Evolutionary conservation across 2,888 invertebrate species (phyloP), one percentile per base, ranked within the genome.

Genomic region (Rhingia rostrata): DNA sequence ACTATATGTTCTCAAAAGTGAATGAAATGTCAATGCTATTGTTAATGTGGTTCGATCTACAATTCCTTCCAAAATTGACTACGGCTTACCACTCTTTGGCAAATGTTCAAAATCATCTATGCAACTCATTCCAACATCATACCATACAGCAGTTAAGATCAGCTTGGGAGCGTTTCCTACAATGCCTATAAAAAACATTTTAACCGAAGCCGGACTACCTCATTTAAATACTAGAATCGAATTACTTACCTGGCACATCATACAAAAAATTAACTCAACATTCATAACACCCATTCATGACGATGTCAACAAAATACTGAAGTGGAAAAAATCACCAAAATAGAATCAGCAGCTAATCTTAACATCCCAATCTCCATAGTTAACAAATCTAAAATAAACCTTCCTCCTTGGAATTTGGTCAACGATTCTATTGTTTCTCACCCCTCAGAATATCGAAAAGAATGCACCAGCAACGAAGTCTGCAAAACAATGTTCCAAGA

Each of bases 271-370:
- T n/a, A n/a, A n/a, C n/a, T n/a, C n/a, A 49, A 49, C 22, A 39
- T 4, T 6, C 37, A 49, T 4, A 9, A 22, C 47, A 37, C 49
- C 63, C 12, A 35, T 61, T n/a, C 47, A 61, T 6, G 33, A 61
- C 61, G 61, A 61, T 35, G 47, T 6, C 5, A 47, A 47, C 47
- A 63, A 33, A 37, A 49, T 49, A 6, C 22, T 37, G 2, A 49
- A 63, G 35, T 22, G 49, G 4, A 49, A 49, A 10, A 49, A 49
- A 63, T 4, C 1, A 0, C 33, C n/a, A 35, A 49, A 33, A 63
- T 22, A 35, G n/a, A n/a, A n/a, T n/a, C n/a, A n/a, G n/a, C n/a
- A n/a, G n/a, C 22, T 6, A 33, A 35, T 49, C 49, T 14, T 10
- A 10, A 60, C 10, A 60, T 60, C 10, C 58, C 41, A 39, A n/a